These are phyloP conservation scores for Tamias sibiricus DNA, from an alignment of 2,113 vertebrate species.

Conservation along the genomic window DNA sequence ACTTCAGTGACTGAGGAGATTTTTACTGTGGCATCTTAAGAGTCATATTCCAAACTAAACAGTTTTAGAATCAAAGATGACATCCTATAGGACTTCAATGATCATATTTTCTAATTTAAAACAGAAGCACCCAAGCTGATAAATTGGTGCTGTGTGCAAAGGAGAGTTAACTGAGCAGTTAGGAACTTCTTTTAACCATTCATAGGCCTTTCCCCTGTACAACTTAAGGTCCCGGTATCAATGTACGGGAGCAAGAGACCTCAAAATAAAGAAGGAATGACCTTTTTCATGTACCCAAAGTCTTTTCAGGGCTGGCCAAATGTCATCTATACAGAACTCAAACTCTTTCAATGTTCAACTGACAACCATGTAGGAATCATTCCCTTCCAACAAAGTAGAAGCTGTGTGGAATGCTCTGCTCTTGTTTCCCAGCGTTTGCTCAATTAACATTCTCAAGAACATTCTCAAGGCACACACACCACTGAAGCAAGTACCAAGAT, in stretches of 20 bases:
- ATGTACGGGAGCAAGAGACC: neutral
- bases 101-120: conserved; percentile 27
- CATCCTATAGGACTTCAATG: neutral
- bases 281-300: neutral
- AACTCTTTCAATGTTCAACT: neutral
- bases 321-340: neutral
- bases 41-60: neutral
- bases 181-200: neutral
- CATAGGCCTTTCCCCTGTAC: neutral
- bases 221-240: neutral
- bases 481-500: neutral
- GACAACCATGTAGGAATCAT: neutral
- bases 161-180: neutral
- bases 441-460: neutral
- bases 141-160: neutral
- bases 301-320: neutral
- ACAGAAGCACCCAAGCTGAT: neutral
- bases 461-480: neutral
- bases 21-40: neutral
- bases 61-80: conserved; percentile 7
- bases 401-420: neutral
- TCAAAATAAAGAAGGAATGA: neutral
- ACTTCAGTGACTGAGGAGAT: neutral
- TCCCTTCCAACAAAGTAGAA: neutral
- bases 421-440: neutral